phyloP scores from a whole-genome alignment of 2,113 vertebrate species.

The Aplodontia rufa region DNA sequence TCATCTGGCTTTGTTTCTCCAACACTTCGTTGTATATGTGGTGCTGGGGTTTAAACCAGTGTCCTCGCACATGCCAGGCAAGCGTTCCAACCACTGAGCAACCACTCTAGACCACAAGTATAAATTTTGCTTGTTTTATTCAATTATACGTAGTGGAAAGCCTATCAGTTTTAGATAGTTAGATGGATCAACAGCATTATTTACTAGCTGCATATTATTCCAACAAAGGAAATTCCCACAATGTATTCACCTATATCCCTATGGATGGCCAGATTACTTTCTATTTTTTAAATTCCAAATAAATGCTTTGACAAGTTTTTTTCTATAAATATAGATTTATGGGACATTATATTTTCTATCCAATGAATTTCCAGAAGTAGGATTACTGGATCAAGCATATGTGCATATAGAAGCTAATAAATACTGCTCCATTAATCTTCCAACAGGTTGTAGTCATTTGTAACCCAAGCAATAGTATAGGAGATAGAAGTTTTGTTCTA shows the following conservation, averaged over 20 bases:
- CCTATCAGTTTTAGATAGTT: background rate
- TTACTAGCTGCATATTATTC: background rate
- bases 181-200: background rate
- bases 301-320: background rate
- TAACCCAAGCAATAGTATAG: background rate
- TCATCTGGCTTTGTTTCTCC: no score
- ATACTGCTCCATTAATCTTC: background rate
- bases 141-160: background rate
- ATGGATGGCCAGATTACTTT: background rate
- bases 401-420: background rate
- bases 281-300: background rate
- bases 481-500: background rate
- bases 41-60: no score
- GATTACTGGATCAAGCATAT: background rate
- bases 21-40: no score
- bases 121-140: constrained; percentile 2
- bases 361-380: background rate
- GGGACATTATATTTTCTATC: background rate
- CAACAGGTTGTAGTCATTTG: background rate
- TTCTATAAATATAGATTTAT: background rate
- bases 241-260: background rate
- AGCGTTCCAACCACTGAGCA: no score
- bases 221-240: background rate
- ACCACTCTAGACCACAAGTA: no score
- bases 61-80: no score